phyloP scores from a whole-genome alignment of 2,113 vertebrate genomes.

The Spea bombifrons region DNA sequence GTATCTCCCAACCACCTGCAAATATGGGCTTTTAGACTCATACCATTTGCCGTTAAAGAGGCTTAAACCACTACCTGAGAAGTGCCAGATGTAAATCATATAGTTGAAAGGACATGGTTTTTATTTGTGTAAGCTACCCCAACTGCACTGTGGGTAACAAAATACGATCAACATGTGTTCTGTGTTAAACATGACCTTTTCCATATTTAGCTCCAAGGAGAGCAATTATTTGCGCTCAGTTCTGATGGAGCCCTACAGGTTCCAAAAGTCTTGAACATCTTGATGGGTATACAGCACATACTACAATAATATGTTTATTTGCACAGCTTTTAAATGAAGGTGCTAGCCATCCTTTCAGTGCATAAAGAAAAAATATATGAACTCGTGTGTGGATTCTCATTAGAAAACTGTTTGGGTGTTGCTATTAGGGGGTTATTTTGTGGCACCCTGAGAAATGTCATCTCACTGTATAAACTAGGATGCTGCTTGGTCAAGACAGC shows the following conservation, averaged over 20 bases:
- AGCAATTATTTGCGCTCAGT: conserved; percentile 4
- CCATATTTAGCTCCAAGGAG: conserved; percentile 4
- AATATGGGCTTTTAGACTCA: conserved; percentile 16
- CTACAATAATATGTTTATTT: neutral
- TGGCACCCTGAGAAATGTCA: too few species aligned
- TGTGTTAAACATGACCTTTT: conserved; percentile 37
- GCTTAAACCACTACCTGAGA: conserved; percentile 13
- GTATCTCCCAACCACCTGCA: conserved; percentile 18
- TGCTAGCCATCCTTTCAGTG: neutral
- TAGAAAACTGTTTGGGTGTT: neutral
- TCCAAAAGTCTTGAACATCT: conserved; percentile 1
- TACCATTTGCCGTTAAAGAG: conserved; percentile 8
- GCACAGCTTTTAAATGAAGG: neutral
- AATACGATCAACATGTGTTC: conserved; percentile 34
- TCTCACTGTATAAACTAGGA: too few species aligned
- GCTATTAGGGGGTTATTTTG: too few species aligned
- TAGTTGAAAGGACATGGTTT: conserved; percentile 27
- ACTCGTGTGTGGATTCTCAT: neutral
- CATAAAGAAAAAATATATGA: neutral
- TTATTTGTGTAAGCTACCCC: conserved; percentile 23
- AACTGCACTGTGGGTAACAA: conserved; percentile 29
- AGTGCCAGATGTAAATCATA: conserved; percentile 33
- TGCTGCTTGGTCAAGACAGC: too few species aligned
- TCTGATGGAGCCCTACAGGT: conserved; percentile 7
- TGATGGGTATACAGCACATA: neutral